A percentile compares a stretch with the other conserved stretches of the same genome.
Evolutionary conservation across 2,113 vertebrate genomes (phyloP).

Genomic region (Dicaeum eximium): DNA sequence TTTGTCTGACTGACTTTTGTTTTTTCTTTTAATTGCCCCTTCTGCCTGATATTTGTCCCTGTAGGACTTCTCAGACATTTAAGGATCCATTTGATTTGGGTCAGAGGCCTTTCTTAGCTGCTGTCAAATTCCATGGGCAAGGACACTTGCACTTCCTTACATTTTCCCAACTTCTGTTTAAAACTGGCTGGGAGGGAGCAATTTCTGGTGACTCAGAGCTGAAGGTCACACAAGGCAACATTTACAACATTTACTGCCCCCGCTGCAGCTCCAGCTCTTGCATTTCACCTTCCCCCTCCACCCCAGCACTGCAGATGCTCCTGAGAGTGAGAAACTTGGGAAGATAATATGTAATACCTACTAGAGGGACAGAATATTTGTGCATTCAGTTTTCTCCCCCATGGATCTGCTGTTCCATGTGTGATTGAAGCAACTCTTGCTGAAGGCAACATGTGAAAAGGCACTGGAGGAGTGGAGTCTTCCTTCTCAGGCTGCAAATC

Average conservation of each 20-base stretch:
- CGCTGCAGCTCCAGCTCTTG: neutral
- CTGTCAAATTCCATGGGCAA: neutral
- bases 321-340: neutral
- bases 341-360: neutral
- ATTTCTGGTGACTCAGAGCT: neutral
- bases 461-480: neutral
- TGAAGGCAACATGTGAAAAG: neutral
- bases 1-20: neutral
- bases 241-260: neutral
- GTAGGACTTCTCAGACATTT: neutral
- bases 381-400: neutral
- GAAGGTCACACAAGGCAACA: neutral
- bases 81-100: neutral
- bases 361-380: neutral
- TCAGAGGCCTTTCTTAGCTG: neutral
- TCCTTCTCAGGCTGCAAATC: neutral
- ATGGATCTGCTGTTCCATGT: neutral
- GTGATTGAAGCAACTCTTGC: neutral
- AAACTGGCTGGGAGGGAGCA: neutral
- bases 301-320: neutral
- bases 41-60: neutral
- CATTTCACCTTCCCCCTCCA: neutral
- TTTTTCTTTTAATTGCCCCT: neutral
- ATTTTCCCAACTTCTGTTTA: neutral
- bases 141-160: neutral